phyloP scores from a whole-genome alignment of 2,888 invertebrate species.

The Linnaemya vulpina region DNA sequence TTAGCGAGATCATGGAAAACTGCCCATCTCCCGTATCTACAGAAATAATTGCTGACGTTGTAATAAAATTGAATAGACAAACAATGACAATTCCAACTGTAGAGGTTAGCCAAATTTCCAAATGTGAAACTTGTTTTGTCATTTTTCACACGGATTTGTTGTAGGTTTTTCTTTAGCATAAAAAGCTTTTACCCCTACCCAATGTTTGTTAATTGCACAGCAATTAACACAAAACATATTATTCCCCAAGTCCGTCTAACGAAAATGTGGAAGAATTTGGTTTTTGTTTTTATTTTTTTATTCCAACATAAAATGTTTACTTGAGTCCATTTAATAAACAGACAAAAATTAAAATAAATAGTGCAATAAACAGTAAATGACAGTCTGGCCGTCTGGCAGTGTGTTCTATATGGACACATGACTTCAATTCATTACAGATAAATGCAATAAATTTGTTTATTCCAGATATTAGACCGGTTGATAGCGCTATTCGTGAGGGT shows the following conservation, averaged over 20 bases:
- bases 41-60: slow-evolving; percentile 3
- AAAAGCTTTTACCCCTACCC: slow-evolving; percentile 30
- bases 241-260: not conserved
- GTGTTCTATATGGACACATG: slow-evolving; percentile 2
- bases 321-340: slow-evolving; percentile 39
- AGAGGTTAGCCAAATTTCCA: not conserved
- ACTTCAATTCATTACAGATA: slow-evolving; percentile 8
- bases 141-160: not conserved
- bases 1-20: not conserved
- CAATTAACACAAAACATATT: slow-evolving; percentile 29
- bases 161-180: not conserved
- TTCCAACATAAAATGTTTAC: slow-evolving; percentile 13
- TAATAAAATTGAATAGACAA: slow-evolving; percentile 3
- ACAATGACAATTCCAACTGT: not conserved
- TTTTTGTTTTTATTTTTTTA: not conserved
- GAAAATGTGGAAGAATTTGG: not conserved
- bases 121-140: not conserved
- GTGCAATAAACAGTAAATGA: slow-evolving; percentile 31
- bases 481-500: not conserved
- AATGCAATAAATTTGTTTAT: not conserved
- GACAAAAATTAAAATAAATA: slow-evolving; percentile 4
- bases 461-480: not conserved
- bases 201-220: slow-evolving; percentile 26
- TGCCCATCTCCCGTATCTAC: not conserved
- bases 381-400: not conserved